Evolutionary conservation across 2,113 vertebrate genomes (phyloP), one percentile per base, ranked within the genome.

Genomic region (Ailurus styani): DNA sequence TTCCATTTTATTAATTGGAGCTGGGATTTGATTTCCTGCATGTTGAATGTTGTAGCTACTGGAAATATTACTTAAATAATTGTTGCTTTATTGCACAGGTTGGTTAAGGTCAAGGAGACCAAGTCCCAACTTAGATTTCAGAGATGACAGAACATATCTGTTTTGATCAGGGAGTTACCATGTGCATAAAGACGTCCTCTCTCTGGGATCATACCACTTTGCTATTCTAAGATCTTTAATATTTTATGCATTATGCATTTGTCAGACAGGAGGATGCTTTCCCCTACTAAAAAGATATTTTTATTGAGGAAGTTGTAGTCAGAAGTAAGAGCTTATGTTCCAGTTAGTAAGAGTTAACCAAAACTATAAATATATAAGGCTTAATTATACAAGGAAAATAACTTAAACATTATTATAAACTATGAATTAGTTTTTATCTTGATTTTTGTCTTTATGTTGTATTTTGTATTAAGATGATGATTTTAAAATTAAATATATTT

Each of bases 241-340:
- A 92, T 97, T 96, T 91, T 70, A 95, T 78, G 37, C 25, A 45
- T 42, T 88, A 31, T 87, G n/a, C 75, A 78, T 94, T 91, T 97
- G 45, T 97, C 25, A 84, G 70, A 66, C 15, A 78, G 77, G 90
- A 94, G 82, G 57, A 78, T 60, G 57, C 27, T 93, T 84, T 91
- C 52, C 13, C 60, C 50, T 55, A 57, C 29, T 55, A 25, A 90
- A 91, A 83, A 77, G 18, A 2, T 70, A 50, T 82, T 93, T 97
- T 93, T 87, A 68, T 34, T 70, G 57, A 93, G 54, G 42, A 94
- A 45, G 25, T 55, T 85, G 47, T 20, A 90, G 40, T 42, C 72
- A 94, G 90, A 95, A 97, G 83, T 96, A 96, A 94, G 78, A 87
- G 37, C 60, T 77, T 72, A 77, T 52, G 14, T 96, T 97, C 54